Evolutionary conservation across 2,113 vertebrate genomes (phyloP).

Genomic region (Carlito syrichta): DNA sequence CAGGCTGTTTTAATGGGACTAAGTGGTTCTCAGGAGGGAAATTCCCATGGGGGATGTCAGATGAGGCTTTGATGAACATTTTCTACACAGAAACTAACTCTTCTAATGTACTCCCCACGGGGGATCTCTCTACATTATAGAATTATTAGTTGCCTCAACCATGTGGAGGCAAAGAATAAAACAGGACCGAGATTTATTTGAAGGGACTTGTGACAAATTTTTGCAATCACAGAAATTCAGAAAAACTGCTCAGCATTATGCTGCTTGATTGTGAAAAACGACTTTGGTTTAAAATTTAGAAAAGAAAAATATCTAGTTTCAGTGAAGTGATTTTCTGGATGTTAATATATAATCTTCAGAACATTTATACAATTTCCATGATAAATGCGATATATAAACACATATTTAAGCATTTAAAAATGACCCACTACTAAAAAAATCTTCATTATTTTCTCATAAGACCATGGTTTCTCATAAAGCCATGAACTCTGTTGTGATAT

Average conservation of each 20-base stretch:
- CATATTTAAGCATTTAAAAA: neutral
- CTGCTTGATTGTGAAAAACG: neutral
- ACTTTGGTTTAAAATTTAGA: slow-evolving; percentile 12
- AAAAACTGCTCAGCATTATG: neutral
- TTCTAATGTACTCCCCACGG: neutral
- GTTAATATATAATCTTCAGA: neutral
- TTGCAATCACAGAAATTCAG: neutral
- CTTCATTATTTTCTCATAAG: neutral
- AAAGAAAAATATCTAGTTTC: neutral
- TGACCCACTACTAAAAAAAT: neutral
- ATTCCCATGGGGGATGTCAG: neutral
- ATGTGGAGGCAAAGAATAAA: neutral
- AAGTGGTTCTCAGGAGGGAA: neutral
- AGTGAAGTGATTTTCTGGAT: neutral
- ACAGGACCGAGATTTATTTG: neutral
- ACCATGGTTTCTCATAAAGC: no score
- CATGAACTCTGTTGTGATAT: neutral
- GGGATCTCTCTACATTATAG: neutral
- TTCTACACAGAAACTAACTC: neutral
- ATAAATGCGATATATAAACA: neutral
- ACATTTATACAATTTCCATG: neutral
- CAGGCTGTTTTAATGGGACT: neutral
- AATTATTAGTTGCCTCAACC: neutral
- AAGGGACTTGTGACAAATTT: neutral
- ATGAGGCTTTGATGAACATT: neutral